Conservation (phyloP, 2,888 invertebrate genomes). For the Platycheirus rosarum region DNA sequence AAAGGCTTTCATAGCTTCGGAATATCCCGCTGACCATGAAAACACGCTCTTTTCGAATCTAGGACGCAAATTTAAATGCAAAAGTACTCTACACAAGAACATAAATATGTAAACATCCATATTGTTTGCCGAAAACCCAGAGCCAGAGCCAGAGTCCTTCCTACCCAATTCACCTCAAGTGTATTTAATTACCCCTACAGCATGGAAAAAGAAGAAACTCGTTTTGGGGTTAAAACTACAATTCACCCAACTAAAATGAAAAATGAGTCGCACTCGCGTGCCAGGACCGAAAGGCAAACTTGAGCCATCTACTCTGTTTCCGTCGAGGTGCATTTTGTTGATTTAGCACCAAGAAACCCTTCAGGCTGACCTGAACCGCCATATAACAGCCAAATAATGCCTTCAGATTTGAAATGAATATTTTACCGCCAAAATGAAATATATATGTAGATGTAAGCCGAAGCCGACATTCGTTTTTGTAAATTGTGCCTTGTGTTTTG, state of each 20-base stretch:
- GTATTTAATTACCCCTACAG: not conserved
- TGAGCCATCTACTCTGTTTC: conserved; percentile 63
- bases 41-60: too few relatives aligned
- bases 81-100: not conserved
- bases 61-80: not conserved
- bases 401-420: conserved; percentile 41
- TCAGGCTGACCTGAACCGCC: too few relatives aligned
- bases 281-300: conserved; percentile 49
- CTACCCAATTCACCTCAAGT: not conserved
- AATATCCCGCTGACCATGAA: not conserved
- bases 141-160: too few relatives aligned
- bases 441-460: too few relatives aligned
- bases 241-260: not conserved
- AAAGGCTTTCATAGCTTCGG: not conserved
- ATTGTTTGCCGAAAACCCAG: not conserved
- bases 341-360: conserved; percentile 36
- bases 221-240: not conserved
- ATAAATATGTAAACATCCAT: not conserved
- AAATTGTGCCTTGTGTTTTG: not conserved
- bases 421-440: conserved; percentile 44
- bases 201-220: not conserved
- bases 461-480: conserved; percentile 19
- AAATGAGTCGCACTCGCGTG: conserved; percentile 48
- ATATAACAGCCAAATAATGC: conserved; percentile 8
- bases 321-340: conserved; percentile 63